Evolutionary conservation across 2,113 vertebrate species (phyloP).

Genomic region (Salvator merianae): DNA sequence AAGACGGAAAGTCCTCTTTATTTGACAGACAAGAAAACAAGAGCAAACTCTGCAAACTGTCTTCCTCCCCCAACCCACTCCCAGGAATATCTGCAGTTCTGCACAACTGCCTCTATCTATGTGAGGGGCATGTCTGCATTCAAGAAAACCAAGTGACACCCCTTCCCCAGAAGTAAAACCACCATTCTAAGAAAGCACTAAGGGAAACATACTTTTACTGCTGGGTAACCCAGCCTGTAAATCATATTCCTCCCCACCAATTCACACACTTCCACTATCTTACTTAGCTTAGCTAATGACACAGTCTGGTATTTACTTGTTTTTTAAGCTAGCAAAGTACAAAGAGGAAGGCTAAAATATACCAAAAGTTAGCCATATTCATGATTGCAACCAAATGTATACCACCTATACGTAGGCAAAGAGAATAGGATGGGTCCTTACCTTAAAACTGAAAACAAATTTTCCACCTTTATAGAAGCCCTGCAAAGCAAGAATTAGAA

Average conservation of each 20-base stretch:
- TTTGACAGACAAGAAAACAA: background rate
- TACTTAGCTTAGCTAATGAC: background rate
- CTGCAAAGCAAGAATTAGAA: constrained; percentile 62
- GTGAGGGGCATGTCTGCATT: background rate
- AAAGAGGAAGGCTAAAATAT: background rate
- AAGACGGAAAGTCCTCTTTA: background rate
- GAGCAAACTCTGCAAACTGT: background rate
- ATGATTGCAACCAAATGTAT: background rate
- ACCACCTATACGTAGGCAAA: background rate
- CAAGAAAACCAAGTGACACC: background rate
- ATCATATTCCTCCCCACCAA: too few species aligned
- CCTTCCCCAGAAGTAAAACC: background rate
- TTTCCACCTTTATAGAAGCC: constrained; percentile 95
- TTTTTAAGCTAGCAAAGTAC: background rate
- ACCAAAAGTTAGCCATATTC: background rate
- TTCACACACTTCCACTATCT: background rate
- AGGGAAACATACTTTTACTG: background rate
- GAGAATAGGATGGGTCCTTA: constrained; percentile 63
- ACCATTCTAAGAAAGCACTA: background rate
- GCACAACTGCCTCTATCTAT: background rate
- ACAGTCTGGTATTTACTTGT: background rate
- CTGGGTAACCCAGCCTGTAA: background rate
- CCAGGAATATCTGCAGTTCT: background rate
- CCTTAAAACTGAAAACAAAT: constrained; percentile 98
- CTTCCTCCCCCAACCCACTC: background rate